phyloP scores from a whole-genome alignment of 2,797 vertebrate species.

The Myotis vivesi region DNA sequence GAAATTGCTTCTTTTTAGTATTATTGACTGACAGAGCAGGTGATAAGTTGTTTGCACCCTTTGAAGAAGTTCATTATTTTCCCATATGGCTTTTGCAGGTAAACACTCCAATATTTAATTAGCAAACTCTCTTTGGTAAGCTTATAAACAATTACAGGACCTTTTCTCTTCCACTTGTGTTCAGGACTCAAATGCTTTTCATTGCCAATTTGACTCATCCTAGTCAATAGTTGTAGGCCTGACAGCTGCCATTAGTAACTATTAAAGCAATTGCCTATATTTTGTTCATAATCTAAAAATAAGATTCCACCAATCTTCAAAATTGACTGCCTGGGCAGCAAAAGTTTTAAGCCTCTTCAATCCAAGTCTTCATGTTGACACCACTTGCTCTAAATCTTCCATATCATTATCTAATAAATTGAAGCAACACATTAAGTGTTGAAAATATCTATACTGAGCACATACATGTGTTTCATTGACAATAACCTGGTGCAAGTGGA shows the following conservation, averaged over 20 bases:
- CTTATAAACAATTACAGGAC: slow-evolving; percentile 27
- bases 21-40: slow-evolving; percentile 82
- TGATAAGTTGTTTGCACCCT: slow-evolving; percentile 77
- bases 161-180: slow-evolving; percentile 49
- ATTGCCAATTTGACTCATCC: slow-evolving; percentile 78
- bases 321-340: slow-evolving; percentile 74
- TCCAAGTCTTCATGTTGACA: slow-evolving; percentile 71
- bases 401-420: slow-evolving; percentile 61
- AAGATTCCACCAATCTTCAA: slow-evolving; percentile 79
- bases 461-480: background rate
- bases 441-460: background rate
- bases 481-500: background rate
- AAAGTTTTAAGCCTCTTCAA: slow-evolving; percentile 70
- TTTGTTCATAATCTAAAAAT: slow-evolving; percentile 81
- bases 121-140: slow-evolving; percentile 51
- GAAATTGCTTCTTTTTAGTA: slow-evolving; percentile 83
- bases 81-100: slow-evolving; percentile 75
- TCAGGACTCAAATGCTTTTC: slow-evolving; percentile 41
- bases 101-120: slow-evolving; percentile 80
- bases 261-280: slow-evolving; percentile 76
- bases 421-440: background rate
- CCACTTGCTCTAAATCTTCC: slow-evolving; percentile 76
- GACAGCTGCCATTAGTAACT: slow-evolving; percentile 84
- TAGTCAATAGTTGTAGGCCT: slow-evolving; percentile 71
- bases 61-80: slow-evolving; percentile 82